Base-by-base conservation (phyloP, 2,797 vertebrate genomes). In the Bufotes viridis region DNA sequence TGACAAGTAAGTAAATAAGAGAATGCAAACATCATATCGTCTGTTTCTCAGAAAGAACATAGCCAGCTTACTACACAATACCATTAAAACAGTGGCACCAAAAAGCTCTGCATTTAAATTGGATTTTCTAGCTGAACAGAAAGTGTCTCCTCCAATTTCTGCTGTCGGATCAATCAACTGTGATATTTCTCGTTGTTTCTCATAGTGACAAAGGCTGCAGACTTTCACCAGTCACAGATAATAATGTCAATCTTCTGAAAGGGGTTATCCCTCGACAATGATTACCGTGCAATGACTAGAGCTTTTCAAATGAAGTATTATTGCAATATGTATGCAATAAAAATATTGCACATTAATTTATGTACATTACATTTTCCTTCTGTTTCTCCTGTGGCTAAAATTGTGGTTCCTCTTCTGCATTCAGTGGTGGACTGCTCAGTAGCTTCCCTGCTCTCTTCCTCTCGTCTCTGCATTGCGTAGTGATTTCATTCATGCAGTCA, bases 151-250 rank as follows among this genome's bases (percentile, higher is more conserved):
- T 70, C 14, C 20, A 10, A 13, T 69, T 29, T 69, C 15, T 20
- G 17, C 20, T n/a, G 22, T 49, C 13, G 29, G 58, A 24, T 81
- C 58, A 65, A 65, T 65, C 60, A 60, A 8, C 63, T 82, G 81
- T 82, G 81, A 82, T 29, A 57, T 82, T 55, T 9, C 63, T 26
- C 11, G 22, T 24, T 55, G n/a, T 63, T 81, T 81, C 18, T 61
- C 34, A 29, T 22, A n/a, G 49, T 12, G n/a, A 78, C 55, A 78
- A 78, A 78, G 76, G 24, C 76, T 7, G 20, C 34, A 17, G 61
- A 67, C 69, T 4, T 55, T 26, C n/a, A 72, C n/a, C 82, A 22
- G 67, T 72, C 67, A 83, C 7, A 58, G 67, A 72, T 72, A 83
- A 82, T 82, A 55, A 83, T 58, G 51, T 42, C 67, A 83, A 1